Evolutionary conservation across 1,140 invertebrate species (phyloP).

Genomic region (Notospermus geniculatus): DNA sequence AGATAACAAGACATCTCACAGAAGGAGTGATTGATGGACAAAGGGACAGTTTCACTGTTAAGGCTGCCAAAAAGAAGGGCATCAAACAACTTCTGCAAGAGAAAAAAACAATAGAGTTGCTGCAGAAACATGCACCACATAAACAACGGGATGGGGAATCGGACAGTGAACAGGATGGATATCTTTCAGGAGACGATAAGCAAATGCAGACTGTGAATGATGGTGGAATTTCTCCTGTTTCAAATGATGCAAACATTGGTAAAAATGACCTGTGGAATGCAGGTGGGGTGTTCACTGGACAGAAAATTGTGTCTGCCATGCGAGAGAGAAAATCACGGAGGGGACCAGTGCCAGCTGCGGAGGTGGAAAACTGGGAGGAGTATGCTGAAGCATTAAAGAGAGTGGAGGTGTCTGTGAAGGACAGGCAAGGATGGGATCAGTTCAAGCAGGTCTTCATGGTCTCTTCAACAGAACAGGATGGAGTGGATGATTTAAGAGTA

Average conservation of each 20-base stretch:
- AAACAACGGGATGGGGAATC: neutral
- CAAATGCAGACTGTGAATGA: neutral
- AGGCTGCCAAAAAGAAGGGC: conserved; percentile 14
- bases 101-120: neutral
- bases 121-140: conserved; percentile 2
- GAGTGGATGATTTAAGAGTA: conserved; percentile 74
- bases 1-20: conserved; percentile 68
- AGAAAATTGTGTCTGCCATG: neutral
- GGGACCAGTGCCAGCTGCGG: too few relatives aligned
- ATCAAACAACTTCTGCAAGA: conserved; percentile 18
- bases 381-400: conserved; percentile 22
- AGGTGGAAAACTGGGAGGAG: conserved; percentile 15
- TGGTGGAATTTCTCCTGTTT: neutral
- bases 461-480: conserved; percentile 76
- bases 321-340: neutral
- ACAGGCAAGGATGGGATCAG: conserved; percentile 65
- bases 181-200: conserved; percentile 10
- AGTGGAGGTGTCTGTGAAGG: conserved; percentile 18
- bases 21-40: conserved; percentile 59
- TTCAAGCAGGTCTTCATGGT: conserved; percentile 87
- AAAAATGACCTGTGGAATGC: too few relatives aligned
- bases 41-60: conserved; percentile 13
- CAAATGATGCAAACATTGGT: neutral
- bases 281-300: too few relatives aligned
- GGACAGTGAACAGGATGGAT: neutral